Evolutionary conservation across 2,888 invertebrate species (phyloP), one percentile per base, ranked within the genome.

Genomic region (Spatulosminthurus flaviceps): DNA sequence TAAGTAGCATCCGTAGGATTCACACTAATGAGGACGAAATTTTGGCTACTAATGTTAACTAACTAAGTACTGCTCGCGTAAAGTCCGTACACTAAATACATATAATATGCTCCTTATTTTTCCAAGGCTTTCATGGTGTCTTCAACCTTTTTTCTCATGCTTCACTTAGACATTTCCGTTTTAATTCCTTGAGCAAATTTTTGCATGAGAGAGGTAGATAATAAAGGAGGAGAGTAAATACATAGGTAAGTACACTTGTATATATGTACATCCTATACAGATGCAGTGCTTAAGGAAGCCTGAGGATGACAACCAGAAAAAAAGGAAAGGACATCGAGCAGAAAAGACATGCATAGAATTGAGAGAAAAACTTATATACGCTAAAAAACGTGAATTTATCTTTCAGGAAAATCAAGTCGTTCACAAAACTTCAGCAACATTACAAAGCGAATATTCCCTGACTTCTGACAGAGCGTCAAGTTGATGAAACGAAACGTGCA

Each of bases 81-180:
- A n/a, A n/a, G n/a, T n/a, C n/a, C n/a, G n/a, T n/a, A n/a, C n/a
- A n/a, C n/a, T n/a, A n/a, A n/a, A n/a, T n/a, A n/a, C n/a, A n/a
- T n/a, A n/a, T n/a, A n/a, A n/a, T n/a, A 51, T 19, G 2, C 19
- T 51, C 51, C 7, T 51, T 51, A n/a, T 51, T 9, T 51, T 51
- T 19, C 51, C 64, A 64, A 29, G 51, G 19, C 61, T 61, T 60
- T 61, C 28, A 74, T 26, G 71, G 71, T 71, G 42, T n/a, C 24
- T 64, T 64, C 64, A 64, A 64, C 64, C 64, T 9, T 24, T 26
- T 43, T 43, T 72, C 60, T 51, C 73, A 74, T 74, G 74, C 74
- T 74, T 60, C 61, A 74, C 42, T 42, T 24, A 74, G 64, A 74
- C 74, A 74, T 61, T 74, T 74, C 74, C 74, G 74, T 74, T 74